Base-by-base conservation (phyloP, 2,797 vertebrate species). In the Protonibea diacanthus region DNA sequence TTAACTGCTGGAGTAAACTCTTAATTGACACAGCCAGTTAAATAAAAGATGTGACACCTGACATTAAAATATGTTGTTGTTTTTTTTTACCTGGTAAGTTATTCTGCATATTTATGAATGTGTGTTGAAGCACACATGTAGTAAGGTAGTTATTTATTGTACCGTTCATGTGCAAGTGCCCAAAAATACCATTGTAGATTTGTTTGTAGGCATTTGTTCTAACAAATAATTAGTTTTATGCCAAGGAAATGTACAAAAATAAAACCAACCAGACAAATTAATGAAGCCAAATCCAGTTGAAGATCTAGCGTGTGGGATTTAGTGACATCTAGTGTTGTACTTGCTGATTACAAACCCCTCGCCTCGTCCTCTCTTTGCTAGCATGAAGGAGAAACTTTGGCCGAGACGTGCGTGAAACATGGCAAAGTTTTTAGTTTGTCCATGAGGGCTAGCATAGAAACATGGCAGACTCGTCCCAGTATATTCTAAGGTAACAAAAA, bases 1-100 rank as follows among this genome's bases (percentile, higher is more conserved):
- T 80, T 78, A 53, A 83, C 84, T 88, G 75, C 67, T 74, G 61
- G 66, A 83, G 66, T 84, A 74, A 84, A 83, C 61, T 77, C 64
- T 80, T 86, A 62, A 63, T 71, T 66, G 65, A 72, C 70, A 71
- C 64, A 68, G 56, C 29, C 67, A 72, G 67, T 66, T 66, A 76
- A 76, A 78, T 71, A 71, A 80, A 88, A 74, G 29, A 80, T 78
- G 56, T 81, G 71, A 84, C 66, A 83, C 40, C 55, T 58, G 57
- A 86, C 23, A 68, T 71, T 70, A 74, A 80, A 80, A 79, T 74
- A 33, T n/a, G 14, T 13, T n/a, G n/a, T n/a, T n/a, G n/a, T n/a
- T n/a, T 63, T 13, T 63, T 65, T 67, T 27, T 44, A 72, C 29
- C 33, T 60, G 62, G 25, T 27, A 4, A 49, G 29, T 68, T 80